Conservation (phyloP, 2,113 vertebrate genomes). For the Alethe castanea region DNA sequence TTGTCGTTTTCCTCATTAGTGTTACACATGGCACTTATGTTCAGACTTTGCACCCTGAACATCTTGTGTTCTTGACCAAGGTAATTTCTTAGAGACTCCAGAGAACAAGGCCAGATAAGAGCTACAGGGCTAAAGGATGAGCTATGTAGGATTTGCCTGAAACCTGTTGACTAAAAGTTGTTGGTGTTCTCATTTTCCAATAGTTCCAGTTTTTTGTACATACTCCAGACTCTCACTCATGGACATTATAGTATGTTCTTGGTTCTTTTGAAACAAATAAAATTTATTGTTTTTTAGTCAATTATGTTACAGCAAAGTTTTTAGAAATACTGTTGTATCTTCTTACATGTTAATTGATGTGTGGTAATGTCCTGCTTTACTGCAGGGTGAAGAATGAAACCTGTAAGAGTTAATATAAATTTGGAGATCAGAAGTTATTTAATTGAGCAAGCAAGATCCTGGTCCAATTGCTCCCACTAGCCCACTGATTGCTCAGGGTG, state of each 20-base stretch:
- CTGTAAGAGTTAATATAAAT: not conserved
- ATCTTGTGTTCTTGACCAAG: not conserved
- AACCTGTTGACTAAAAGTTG: not conserved
- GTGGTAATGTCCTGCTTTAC: not conserved
- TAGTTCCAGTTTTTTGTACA: not conserved
- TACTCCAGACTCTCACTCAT: not conserved
- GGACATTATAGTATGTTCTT: not conserved
- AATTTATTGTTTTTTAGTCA: not conserved
- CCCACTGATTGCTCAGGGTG: not conserved
- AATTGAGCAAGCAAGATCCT: not conserved
- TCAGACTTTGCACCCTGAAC: not conserved
- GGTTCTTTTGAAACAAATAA: not conserved
- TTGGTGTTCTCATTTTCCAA: not conserved
- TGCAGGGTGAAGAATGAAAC: not conserved
- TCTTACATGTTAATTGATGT: not conserved
- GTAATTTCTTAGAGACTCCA: not conserved
- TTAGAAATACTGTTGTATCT: not conserved
- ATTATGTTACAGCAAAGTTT: not conserved
- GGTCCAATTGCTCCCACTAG: fast-evolving
- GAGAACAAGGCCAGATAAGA: not conserved
- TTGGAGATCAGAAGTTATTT: not conserved
- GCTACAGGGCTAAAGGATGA: not conserved
- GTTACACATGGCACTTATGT: not conserved
- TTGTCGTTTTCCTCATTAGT: not conserved
- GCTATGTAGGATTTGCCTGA: not conserved